Evolutionary conservation across 2,113 vertebrate species (phyloP), one percentile per base, ranked within the genome.

Genomic region (Channa argus): DNA sequence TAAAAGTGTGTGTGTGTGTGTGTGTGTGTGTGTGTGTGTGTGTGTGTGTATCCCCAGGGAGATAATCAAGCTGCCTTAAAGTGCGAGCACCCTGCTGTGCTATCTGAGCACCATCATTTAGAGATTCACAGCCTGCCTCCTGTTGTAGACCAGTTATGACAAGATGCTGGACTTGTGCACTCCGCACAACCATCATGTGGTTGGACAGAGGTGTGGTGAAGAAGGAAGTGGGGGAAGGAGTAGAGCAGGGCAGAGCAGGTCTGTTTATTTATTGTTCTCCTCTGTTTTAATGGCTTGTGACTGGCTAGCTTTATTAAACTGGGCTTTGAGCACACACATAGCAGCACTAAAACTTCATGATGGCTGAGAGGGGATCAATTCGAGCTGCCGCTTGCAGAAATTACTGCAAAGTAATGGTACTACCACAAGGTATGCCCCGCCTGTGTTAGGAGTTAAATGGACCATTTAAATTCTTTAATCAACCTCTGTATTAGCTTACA

Each of bases 241-340:
- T 7, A 56, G 37, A 54, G 59, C 72, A 44, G 71, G 65, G 81
- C 70, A 74, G 71, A 65, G 74, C 69, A 54, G 63, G 74, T 75
- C 82, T 92, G 91, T 93, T 93, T 94, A 94, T 94, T 94, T 94
- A 93, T 93, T 91, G 92, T 90, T 89, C 91, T 88, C 81, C 71
- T 71, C 79, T 77, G 82, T 78, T 90, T 92, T 93, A 93, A 92
- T 80, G 71, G 89, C 90, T 94, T 78, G 75, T 91, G 93, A 94
- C 93, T 83, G 79, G 77, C 86, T 84, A 84, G 90, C 92, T 94
- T 94, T 94, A 95, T 95, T 95, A 95, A 95, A 94, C 94, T 94
- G 94, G 94, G 94, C 92, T 94, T 93, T 94, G 89, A 92, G 84
- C 89, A 77, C 87, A 90, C 94, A 86, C 94, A 93, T 44, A 91